Conservation (phyloP, 2,888 invertebrate genomes). For the Orthosia cruda region DNA sequence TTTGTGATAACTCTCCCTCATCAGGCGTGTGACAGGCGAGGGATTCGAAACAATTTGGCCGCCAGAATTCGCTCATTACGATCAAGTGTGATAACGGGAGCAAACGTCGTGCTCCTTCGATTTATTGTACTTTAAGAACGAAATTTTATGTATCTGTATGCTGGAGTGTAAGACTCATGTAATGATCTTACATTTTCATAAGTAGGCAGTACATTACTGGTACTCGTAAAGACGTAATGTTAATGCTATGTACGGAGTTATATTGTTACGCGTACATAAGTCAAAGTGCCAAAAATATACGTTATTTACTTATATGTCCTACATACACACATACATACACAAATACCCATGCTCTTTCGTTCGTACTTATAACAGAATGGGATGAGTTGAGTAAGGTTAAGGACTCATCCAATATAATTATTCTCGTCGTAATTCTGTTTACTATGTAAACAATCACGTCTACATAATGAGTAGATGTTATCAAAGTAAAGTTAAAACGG, state of each 20-base stretch:
- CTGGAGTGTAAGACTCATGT: slow-evolving; percentile 27
- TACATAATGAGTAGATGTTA: slow-evolving; percentile 8
- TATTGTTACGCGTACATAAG: slow-evolving; percentile 22
- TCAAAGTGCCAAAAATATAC: slow-evolving; percentile 24
- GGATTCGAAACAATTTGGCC: slow-evolving; percentile 80
- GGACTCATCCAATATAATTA: slow-evolving; percentile 35
- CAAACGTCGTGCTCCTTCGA: slow-evolving; percentile 54
- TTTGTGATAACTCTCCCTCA: slow-evolving; percentile 81
- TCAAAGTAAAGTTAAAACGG: slow-evolving; percentile 9
- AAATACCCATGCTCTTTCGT: slow-evolving; percentile 9
- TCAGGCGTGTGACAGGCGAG: slow-evolving; percentile 80
- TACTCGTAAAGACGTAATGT: slow-evolving; percentile 35
- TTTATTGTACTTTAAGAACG: slow-evolving; percentile 53
- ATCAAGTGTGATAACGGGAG: slow-evolving; percentile 73
- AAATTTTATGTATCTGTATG: slow-evolving; percentile 33
- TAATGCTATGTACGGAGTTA: slow-evolving; percentile 28
- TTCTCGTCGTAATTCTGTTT: slow-evolving; percentile 20
- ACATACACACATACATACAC: slow-evolving; percentile 2
- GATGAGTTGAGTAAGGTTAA: slow-evolving; percentile 28
- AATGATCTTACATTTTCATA: slow-evolving; percentile 44
- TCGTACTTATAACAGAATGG: background rate
- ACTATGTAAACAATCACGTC: background rate
- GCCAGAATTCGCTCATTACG: slow-evolving; percentile 78
- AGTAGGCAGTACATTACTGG: slow-evolving; percentile 19
- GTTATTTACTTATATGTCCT: background rate